These are phyloP conservation scores for Diplazon laetatorius DNA, from an alignment of 2,888 invertebrate species.

Conservation along the genomic window DNA sequence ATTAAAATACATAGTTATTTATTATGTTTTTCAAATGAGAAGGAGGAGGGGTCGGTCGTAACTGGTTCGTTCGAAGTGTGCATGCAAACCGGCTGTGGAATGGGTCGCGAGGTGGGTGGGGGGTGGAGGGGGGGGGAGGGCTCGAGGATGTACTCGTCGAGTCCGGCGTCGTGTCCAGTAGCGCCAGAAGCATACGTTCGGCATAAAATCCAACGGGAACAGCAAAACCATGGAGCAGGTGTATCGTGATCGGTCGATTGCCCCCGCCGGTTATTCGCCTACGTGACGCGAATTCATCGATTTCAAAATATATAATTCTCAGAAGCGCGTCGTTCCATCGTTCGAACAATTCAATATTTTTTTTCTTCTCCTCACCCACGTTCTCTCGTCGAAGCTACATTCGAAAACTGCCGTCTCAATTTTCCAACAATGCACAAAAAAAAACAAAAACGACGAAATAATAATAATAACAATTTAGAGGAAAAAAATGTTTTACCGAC, in stretches of 20 bases:
- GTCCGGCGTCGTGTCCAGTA: slow-evolving; percentile 41
- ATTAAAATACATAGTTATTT: neutral
- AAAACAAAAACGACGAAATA: neutral
- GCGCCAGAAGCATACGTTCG: slow-evolving; percentile 47
- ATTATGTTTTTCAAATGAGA: neutral
- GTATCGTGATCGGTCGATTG: slow-evolving; percentile 66
- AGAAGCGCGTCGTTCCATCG: slow-evolving; percentile 53
- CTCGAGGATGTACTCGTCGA: slow-evolving; percentile 5
- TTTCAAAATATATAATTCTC: slow-evolving; percentile 64
- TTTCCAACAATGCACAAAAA: slow-evolving; percentile 9
- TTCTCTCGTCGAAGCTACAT: neutral
- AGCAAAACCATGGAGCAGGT: slow-evolving; percentile 68
- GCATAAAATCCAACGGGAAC: slow-evolving; percentile 36
- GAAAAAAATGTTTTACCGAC: neutral
- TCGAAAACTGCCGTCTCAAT: neutral
- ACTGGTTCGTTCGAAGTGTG: slow-evolving; percentile 18
- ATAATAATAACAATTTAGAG: neutral
- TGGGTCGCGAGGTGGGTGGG: too few relatives aligned
- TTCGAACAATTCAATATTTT: slow-evolving; percentile 56
- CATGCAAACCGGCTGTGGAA: slow-evolving; percentile 6
- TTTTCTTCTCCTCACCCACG: neutral
- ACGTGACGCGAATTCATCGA: slow-evolving; percentile 76
- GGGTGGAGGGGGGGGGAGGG: neutral
- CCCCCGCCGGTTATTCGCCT: slow-evolving; percentile 51
- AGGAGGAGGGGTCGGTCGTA: neutral